Conservation (phyloP, 1,140 invertebrate species). For the Euwallacea similis region DNA sequence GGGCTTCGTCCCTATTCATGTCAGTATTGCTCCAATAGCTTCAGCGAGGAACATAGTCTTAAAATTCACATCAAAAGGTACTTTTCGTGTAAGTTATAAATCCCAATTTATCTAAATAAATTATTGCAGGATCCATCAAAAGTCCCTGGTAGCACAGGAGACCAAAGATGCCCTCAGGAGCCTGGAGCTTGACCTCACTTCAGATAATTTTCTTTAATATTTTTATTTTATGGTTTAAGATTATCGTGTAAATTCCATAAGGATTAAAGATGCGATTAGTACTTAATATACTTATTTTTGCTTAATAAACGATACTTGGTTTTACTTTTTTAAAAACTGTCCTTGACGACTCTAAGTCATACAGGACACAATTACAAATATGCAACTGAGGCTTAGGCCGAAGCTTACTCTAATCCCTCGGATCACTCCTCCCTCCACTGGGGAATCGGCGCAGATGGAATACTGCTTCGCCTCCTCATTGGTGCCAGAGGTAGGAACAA, state of each 20-base stretch:
- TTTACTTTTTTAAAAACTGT: no score
- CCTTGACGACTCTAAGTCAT: no score
- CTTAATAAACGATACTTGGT: no score
- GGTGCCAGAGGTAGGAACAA: no score
- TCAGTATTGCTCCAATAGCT: slow-evolving; percentile 58
- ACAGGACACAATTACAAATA: no score
- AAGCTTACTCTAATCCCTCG: no score
- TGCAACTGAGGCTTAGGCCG: no score
- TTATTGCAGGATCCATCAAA: slow-evolving; percentile 27
- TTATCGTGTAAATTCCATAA: background rate
- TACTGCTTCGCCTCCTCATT: no score
- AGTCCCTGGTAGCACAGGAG: slow-evolving; percentile 14
- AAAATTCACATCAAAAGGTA: slow-evolving; percentile 51
- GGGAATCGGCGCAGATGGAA: no score
- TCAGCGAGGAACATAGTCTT: slow-evolving; percentile 43
- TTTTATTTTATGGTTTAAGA: background rate
- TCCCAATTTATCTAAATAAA: background rate
- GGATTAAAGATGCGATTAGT: background rate
- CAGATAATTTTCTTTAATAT: background rate
- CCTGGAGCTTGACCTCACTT: slow-evolving; percentile 15
- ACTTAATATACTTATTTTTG: no score
- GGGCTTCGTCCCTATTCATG: slow-evolving; percentile 66
- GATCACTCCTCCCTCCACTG: no score
- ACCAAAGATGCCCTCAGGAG: slow-evolving; percentile 16
- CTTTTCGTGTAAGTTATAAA: background rate